Conservation (phyloP, 2,797 vertebrate genomes). For the Strix occidentalis region DNA sequence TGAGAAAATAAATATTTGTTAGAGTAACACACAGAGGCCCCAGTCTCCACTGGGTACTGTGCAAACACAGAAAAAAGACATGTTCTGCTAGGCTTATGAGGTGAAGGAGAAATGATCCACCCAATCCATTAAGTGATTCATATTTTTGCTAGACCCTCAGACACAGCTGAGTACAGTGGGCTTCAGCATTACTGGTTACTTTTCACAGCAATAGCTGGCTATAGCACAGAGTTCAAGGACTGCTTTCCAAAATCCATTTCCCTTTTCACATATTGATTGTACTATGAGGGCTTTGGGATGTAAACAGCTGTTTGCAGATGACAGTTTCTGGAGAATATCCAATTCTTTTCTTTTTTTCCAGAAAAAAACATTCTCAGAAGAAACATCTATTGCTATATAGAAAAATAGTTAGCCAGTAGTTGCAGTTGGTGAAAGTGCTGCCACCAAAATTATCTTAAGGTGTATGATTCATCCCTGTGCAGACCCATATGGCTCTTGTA, state of each 20-base stretch:
- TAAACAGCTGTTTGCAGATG: constrained; percentile 27
- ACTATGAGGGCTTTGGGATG: background rate
- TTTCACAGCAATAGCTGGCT: background rate
- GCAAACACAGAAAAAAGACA: background rate
- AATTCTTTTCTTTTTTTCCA: background rate
- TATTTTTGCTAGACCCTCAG: background rate
- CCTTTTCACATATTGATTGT: background rate
- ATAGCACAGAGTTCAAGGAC: background rate
- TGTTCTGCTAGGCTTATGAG: background rate
- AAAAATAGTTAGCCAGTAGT: background rate
- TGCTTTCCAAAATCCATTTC: background rate
- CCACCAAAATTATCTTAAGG: background rate
- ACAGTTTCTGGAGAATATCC: background rate
- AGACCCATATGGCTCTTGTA: background rate
- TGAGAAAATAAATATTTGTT: background rate
- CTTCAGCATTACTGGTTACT: background rate
- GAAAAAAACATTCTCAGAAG: background rate
- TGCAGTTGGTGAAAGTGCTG: background rate
- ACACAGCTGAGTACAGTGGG: background rate
- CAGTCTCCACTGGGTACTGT: background rate
- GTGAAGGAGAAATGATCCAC: background rate
- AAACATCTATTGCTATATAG: background rate
- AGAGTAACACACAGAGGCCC: background rate
- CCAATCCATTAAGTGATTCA: background rate
- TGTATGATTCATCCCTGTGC: background rate